Base-by-base conservation (phyloP, 2,888 invertebrate species). In the Anagyrus pseudococci region DNA sequence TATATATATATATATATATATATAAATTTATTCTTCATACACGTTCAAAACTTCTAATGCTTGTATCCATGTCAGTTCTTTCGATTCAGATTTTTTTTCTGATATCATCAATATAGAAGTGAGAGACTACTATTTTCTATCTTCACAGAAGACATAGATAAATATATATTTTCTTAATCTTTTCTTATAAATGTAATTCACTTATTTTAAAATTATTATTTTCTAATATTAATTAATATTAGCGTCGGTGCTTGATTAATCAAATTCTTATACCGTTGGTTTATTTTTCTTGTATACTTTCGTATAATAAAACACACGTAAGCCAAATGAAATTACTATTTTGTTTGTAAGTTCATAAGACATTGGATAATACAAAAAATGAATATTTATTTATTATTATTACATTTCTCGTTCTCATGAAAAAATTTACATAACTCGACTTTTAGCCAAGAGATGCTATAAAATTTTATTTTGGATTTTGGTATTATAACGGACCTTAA, bases 81-180 rank as follows among this genome's bases (percentile, higher is more conserved):
- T 59, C 53, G 40, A 49, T 59, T 64, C 22, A 53, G 53, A 58
- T 68, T 62, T 60, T 60, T 66, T 67, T 46, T 63, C 72, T 72
- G 73, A 68, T 62, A 64, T 79, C 76, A 78, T 79, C 79, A 79
- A 79, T 80, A 78, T 78, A 79, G 77, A 62, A 78, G 78, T 78
- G 79, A 80, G 77, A 81, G 80, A 80, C 78, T 81, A 77, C 79
- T 78, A 80, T 80, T 80, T 81, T 78, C 79, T 78, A 82, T 82
- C 82, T 82, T 82, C 82, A 82, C 82, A 82, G 82, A 82, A 80
- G 81, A 82, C 80, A 82, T 81, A 82, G 80, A 81, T 81, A 81
- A 80, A 80, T 80, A 81, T 81, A 81, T 81, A 81, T 82, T 81
- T 81, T 79, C 77, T 81, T 80, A 77, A 80, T 81, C 78, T 80